Evolutionary conservation across 2,113 vertebrate species (phyloP).

Genomic region (Myodes glareolus): DNA sequence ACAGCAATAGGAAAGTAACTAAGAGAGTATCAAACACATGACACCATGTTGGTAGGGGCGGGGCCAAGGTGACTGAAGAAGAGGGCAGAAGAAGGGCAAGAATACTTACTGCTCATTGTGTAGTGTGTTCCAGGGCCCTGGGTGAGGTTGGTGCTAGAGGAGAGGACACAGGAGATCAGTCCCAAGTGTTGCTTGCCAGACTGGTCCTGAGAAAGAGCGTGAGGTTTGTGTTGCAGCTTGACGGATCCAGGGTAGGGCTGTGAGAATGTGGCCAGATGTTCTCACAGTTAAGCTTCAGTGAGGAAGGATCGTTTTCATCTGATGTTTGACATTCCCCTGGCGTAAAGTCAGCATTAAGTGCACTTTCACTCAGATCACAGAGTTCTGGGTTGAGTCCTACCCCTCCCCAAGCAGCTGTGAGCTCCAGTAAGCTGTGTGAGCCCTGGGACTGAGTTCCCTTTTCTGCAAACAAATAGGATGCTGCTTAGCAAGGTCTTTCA

Average conservation of each 20-base stretch:
- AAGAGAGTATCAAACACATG: background rate
- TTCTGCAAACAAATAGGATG: background rate
- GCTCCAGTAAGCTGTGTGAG: background rate
- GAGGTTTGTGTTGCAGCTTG: background rate
- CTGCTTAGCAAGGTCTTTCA: background rate
- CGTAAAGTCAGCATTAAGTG: constrained; percentile 22
- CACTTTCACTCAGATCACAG: background rate
- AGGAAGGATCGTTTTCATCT: background rate
- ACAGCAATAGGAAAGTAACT: background rate
- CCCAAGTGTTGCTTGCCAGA: background rate
- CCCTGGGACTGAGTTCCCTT: background rate
- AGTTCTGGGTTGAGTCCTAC: background rate
- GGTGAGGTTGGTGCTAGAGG: background rate
- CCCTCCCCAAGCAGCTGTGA: background rate
- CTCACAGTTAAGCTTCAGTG: constrained; percentile 16
- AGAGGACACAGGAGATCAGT: background rate
- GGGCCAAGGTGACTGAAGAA: fast-evolving
- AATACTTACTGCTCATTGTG: background rate
- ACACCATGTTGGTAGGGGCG: background rate
- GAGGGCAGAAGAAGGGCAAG: background rate
- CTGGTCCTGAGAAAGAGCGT: background rate
- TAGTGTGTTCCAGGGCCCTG: background rate
- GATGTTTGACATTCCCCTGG: background rate
- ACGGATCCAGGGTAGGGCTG: background rate
- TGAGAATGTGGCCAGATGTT: background rate